phyloP scores from a whole-genome alignment of 37 sponge, comb jelly and placozoan species.

The Lycopodina hypogea region DNA sequence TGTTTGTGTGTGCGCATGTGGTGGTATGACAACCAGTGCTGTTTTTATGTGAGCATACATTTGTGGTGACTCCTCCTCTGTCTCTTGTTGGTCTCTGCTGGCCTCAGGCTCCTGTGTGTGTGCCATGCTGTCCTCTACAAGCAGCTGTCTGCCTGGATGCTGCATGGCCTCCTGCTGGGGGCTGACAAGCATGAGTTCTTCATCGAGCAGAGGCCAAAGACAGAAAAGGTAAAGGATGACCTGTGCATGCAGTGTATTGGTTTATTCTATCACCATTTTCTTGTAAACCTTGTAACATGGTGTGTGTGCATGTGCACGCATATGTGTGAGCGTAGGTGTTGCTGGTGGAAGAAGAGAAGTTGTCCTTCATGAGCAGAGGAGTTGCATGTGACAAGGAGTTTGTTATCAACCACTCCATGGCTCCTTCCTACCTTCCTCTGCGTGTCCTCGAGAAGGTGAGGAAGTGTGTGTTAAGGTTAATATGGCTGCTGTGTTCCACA shows the following conservation, averaged over 20 bases:
- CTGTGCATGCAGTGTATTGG: not conserved
- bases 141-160: slow-evolving; percentile 91
- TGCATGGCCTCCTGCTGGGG: slow-evolving; percentile 83
- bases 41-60: too few relatives aligned
- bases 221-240: slow-evolving; percentile 12
- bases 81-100: too few relatives aligned
- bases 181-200: slow-evolving; percentile 80
- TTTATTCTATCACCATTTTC: not conserved
- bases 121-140: slow-evolving; percentile 88
- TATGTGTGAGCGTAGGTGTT: too few relatives aligned
- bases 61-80: too few relatives aligned
- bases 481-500: too few relatives aligned
- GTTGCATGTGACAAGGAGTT: slow-evolving; percentile 2
- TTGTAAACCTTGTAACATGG: too few relatives aligned
- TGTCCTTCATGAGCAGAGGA: not conserved
- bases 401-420: slow-evolving; percentile 16
- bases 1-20: too few relatives aligned
- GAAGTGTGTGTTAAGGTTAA: not conserved
- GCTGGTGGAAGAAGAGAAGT: not conserved
- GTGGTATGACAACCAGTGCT: too few relatives aligned
- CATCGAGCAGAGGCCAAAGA: slow-evolving; percentile 29
- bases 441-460: slow-evolving; percentile 71
- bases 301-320: too few relatives aligned
- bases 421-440: slow-evolving; percentile 69
- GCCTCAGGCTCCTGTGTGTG: slow-evolving; percentile 53